These are phyloP conservation scores for Disparrhopalites patrizii DNA, from an alignment of 2,888 invertebrate species.

Conservation along the genomic window DNA sequence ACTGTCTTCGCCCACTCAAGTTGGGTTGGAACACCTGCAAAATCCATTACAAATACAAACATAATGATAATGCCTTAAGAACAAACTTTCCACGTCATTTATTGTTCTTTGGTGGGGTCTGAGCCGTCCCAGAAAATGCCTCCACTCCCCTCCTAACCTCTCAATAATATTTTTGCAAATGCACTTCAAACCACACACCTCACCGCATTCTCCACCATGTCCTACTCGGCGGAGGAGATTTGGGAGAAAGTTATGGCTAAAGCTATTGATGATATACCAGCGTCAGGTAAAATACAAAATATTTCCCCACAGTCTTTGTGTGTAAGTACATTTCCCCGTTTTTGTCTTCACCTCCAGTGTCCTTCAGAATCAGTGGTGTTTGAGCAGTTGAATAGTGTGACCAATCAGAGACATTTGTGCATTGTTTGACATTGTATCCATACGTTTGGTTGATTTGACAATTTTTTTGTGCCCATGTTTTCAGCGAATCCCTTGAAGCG, in stretches of 20 bases:
- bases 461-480: not conserved
- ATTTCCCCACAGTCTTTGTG: not conserved
- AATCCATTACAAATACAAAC: not conserved
- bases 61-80: not conserved
- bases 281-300: conserved; percentile 33
- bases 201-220: conserved; percentile 30
- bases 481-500: conserved; percentile 29
- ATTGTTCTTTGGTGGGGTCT: not conserved
- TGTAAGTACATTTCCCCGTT: too few species aligned
- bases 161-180: not conserved
- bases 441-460: too few species aligned
- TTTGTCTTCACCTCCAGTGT: too few species aligned
- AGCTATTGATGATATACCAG: conserved; percentile 31
- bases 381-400: too few species aligned
- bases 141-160: too few species aligned
- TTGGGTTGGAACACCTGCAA: not conserved
- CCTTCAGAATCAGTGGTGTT: too few species aligned
- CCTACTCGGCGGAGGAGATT: conserved; percentile 37
- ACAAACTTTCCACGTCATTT: conserved; percentile 6
- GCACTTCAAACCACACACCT: too few species aligned
- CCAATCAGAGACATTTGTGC: too few species aligned
- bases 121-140: too few species aligned
- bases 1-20: not conserved
- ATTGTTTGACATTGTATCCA: too few species aligned
- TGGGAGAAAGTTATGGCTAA: conserved; percentile 41